phyloP scores from a whole-genome alignment of 2,797 vertebrate species.

The Lagodon rhomboides region DNA sequence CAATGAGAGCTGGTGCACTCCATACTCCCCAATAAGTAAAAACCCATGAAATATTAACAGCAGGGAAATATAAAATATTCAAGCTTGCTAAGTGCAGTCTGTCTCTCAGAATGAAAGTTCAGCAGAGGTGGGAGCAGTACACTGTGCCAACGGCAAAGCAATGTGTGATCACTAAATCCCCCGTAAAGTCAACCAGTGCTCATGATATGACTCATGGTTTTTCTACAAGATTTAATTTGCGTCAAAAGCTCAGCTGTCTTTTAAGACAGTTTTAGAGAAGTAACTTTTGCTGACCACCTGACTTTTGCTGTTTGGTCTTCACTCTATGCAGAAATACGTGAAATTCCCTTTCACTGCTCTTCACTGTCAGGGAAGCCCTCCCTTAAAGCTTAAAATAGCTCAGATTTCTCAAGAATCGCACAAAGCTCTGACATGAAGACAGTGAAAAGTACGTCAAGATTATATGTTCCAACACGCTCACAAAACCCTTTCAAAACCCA shows the following conservation, averaged over 20 bases:
- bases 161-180: neutral
- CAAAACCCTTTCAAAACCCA: neutral
- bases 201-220: neutral
- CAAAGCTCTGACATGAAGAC: neutral
- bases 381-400: conserved; percentile 29
- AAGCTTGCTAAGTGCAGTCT: conserved; percentile 35
- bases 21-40: conserved; percentile 25
- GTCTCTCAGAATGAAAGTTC: conserved; percentile 15
- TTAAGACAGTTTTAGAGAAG: conserved; percentile 10
- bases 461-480: neutral
- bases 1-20: conserved; percentile 5
- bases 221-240: neutral
- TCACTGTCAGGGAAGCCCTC: neutral
- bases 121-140: neutral
- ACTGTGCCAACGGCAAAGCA: no score
- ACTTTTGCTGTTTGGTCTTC: neutral
- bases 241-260: neutral
- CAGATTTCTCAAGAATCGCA: neutral
- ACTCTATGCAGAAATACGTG: neutral
- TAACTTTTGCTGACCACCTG: conserved; percentile 11
- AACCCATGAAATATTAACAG: conserved; percentile 56
- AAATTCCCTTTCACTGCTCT: conserved; percentile 36
- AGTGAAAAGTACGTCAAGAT: neutral
- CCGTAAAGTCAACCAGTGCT: neutral
- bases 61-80: conserved; percentile 50